Base-by-base conservation (phyloP, 2,113 vertebrate genomes). In the Siniperca chuatsi region DNA sequence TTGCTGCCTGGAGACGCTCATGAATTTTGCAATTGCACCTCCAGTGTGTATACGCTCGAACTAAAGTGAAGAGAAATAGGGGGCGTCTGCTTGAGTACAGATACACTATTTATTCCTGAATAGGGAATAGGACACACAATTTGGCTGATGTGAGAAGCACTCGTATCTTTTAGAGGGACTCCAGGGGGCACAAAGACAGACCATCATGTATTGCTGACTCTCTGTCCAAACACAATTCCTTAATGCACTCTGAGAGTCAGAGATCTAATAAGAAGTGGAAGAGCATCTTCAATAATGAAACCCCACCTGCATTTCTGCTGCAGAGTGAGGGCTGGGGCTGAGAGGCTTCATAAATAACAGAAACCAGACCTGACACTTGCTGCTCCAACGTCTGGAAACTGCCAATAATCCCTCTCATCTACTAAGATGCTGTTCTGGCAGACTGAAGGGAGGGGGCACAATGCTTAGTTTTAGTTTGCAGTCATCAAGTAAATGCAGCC, bases 191-290 rank as follows among this genome's bases (percentile, higher is more conserved):
- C 69, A 76, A 58, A 86, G 67, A 79, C 66, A 74, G 87, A 61
- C 74, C 81, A 81, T 83, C 83, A 42, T 86, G 82, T 78, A 69
- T 80, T 76, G 88, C 93, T 83, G 93, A 87, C 86, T 90, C 80
- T 81, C 79, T 37, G 72, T 91, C 85, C 87, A 89, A 93, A 93
- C 92, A 87, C 78, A 95, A 94, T 95, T 92, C 89, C 93, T 94
- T 95, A 95, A 95, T 95, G 94, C 90, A 95, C 92, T 93, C 80
- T 86, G 90, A 91, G 90, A 94, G 88, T 79, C 85, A 48, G 78
- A 94, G 93, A 94, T 94, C 91, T 95, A 94, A 95, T 95, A 93
- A 93, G 86, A 90, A 90, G 85, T 91, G 92, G 91, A 93, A 90
- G 92, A 92, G 88, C 93, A 91, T 90, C 90, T 92, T 94, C 92